Base-by-base conservation (phyloP, 2,888 invertebrate species). In the Eubasilissa splendida region DNA sequence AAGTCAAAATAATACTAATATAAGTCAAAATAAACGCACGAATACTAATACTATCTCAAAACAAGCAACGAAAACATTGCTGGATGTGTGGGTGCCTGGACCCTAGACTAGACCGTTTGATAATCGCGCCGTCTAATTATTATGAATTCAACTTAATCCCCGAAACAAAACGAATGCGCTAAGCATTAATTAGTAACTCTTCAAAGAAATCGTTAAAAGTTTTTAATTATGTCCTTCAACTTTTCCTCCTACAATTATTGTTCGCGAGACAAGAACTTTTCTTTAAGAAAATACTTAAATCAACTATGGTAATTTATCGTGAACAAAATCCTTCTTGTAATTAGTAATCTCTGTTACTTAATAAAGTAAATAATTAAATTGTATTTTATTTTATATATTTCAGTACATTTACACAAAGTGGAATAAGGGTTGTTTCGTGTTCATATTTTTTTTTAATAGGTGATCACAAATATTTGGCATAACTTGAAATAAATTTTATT, bases 191-290 rank as follows among this genome's bases (percentile, higher is more conserved):
- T 70, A 70, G 70, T n/a, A 70, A 70, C 14, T 53, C 70, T 70
- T 70, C 70, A 70, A 70, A 70, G 70, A 70, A 70, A 53, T 70
- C 70, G 70, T 70, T 70, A 70, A 70, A 70, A 70, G 53, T 70
- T 70, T 66, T 70, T 70, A 70, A 70, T 70, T 70, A 70, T 70
- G 70, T 70, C 70, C 70, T 53, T 70, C 14, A 53, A 50, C 14
- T 53, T 70, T 70, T 70, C 22, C 53, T 70, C 70, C 14, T 50
- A 50, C 52, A 52, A 70, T 70, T 70, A 70, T 70, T 70, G 70
- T 70, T 70, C 53, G 70, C 70, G 22, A 70, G 70, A 70, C 70
- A 70, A 52, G 31, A 70, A 70, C 14, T 70, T 52, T 52, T 22
- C 14, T 42, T 11, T 10, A 70, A 50, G 70, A 53, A 70, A 70